Conservation (phyloP, 2,797 vertebrate species). For the Channallabes apus region DNA sequence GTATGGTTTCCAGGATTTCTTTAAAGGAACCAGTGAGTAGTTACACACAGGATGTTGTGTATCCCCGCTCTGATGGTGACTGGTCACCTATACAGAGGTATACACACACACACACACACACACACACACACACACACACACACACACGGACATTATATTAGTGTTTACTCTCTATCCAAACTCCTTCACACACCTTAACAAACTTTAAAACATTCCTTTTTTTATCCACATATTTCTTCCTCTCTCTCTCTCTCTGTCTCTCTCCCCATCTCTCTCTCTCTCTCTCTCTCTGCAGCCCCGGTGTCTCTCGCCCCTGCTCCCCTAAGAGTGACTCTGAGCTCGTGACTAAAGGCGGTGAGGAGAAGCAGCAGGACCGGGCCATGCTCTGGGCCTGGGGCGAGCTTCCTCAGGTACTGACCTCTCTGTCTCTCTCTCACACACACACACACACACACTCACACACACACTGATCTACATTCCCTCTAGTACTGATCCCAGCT, state of each 20-base stretch:
- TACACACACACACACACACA: constrained; percentile 31
- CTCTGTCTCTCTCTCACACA: background rate
- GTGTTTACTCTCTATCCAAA: background rate
- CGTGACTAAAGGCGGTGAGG: constrained; percentile 75
- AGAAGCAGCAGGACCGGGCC: constrained; percentile 76
- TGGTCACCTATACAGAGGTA: constrained; percentile 88
- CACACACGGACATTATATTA: background rate
- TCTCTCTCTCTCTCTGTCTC: background rate
- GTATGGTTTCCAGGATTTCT: constrained; percentile 66
- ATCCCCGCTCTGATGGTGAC: constrained; percentile 85
- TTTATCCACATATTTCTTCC: background rate
- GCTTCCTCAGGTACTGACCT: constrained; percentile 89
- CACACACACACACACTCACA: background rate
- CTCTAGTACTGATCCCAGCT: background rate
- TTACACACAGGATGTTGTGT: constrained; percentile 74
- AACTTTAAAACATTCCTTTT: too few species aligned
- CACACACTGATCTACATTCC: background rate
- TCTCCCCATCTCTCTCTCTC: background rate
- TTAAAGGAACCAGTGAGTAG: constrained; percentile 62
- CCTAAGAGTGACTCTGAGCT: constrained; percentile 94
- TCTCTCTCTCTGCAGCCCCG: constrained; percentile 37
- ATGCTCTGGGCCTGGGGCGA: constrained; percentile 98
- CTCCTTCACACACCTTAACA: too few species aligned
- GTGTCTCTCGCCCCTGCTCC: constrained; percentile 72
- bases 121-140: constrained; percentile 27